Percentiles rank a stretch among this genome's conserved stretches.
phyloP scores from a whole-genome alignment of 2,113 vertebrate genomes.

The Pleuronectes platessa region DNA sequence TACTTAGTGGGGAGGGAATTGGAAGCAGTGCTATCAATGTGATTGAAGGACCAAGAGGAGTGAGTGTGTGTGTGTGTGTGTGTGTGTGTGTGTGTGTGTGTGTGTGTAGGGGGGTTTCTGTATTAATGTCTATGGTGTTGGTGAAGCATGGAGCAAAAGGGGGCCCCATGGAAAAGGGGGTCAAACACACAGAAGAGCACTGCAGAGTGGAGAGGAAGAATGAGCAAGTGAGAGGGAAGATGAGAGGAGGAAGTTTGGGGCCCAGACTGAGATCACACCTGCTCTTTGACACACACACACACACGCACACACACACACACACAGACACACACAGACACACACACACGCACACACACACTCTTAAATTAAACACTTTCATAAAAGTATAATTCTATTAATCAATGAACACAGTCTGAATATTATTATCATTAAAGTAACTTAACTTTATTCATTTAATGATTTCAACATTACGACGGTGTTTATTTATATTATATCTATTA shows the following conservation, averaged over 20 bases:
- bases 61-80: conserved; percentile 47
- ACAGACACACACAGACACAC: not conserved
- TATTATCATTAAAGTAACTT: too few relatives aligned
- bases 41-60: conserved; percentile 75
- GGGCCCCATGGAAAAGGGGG: conserved; percentile 68
- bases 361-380: too few relatives aligned
- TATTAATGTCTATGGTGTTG: conserved; percentile 74
- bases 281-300: not conserved
- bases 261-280: conserved; percentile 34
- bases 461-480: too few relatives aligned
- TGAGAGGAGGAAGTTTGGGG: conserved; percentile 68
- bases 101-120: conserved; percentile 34
- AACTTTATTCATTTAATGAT: too few relatives aligned
- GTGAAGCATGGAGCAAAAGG: conserved; percentile 75
- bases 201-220: conserved; percentile 70
- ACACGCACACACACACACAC: not conserved
- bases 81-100: conserved; percentile 56
- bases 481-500: too few relatives aligned
- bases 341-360: not conserved
- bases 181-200: conserved; percentile 72
- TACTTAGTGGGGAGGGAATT: conserved; percentile 85
- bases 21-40: conserved; percentile 84
- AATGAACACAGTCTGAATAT: not conserved
- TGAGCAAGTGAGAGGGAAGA: conserved; percentile 66
- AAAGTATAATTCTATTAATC: too few relatives aligned